A percentile compares a stretch with the other conserved stretches of the same genome.
These are phyloP conservation scores for Nycteola revayana DNA, from an alignment of 2,888 invertebrate genomes.

Conservation along the genomic window DNA sequence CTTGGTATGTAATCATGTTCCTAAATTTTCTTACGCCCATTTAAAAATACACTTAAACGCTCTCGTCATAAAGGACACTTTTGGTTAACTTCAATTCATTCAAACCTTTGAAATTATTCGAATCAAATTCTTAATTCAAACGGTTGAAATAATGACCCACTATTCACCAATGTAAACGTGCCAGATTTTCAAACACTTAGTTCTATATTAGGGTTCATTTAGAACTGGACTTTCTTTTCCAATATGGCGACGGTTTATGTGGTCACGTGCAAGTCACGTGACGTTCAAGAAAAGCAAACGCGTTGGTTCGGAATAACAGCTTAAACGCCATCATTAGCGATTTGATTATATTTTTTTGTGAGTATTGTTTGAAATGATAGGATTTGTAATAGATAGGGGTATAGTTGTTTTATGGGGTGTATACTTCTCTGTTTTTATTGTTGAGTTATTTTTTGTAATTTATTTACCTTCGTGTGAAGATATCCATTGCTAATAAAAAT, in stretches of 20 bases:
- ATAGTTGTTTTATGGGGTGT: constrained; percentile 3
- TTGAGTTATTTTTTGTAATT: too few relatives aligned
- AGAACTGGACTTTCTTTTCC: constrained; percentile 40
- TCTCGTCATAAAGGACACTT: constrained; percentile 2
- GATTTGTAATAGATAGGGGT: constrained; percentile 71
- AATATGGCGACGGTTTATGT: constrained; percentile 55
- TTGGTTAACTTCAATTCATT: constrained; percentile 8
- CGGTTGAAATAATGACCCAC: constrained; percentile 66
- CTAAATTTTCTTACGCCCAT: too few relatives aligned
- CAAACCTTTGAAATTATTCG: constrained; percentile 19
- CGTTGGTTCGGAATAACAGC: constrained; percentile 73
- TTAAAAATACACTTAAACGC: too few relatives aligned
- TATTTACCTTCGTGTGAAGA: too few relatives aligned
- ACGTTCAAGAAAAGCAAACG: constrained; percentile 65
- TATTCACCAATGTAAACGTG: too few relatives aligned
- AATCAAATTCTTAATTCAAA: constrained; percentile 62
- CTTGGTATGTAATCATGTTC: constrained; percentile 25
- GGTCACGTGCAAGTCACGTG: constrained; percentile 71
- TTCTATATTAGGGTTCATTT: constrained; percentile 17
- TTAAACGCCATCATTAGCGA: constrained; percentile 74
- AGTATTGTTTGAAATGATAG: constrained; percentile 58
- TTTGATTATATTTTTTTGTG: constrained; percentile 62
- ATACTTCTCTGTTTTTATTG: too few relatives aligned
- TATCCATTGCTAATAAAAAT: too few relatives aligned
- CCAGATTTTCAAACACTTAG: neutral